phyloP scores from a whole-genome alignment of 2,113 vertebrate species.

The Galeopterus variegatus region DNA sequence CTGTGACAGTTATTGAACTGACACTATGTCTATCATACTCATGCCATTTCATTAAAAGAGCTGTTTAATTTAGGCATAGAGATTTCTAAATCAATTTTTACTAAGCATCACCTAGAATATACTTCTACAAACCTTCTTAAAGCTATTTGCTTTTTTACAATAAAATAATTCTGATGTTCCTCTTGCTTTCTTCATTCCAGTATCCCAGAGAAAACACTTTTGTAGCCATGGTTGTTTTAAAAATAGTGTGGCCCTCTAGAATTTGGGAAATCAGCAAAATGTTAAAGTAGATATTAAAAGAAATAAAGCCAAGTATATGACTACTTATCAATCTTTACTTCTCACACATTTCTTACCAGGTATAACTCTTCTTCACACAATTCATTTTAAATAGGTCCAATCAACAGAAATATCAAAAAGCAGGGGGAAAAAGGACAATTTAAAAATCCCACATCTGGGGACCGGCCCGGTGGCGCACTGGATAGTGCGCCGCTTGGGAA shows the following conservation, averaged over 20 bases:
- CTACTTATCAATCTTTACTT: not conserved
- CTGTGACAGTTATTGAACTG: not conserved
- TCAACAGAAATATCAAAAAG: not conserved
- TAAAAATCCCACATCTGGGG: not conserved
- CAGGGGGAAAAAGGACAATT: not conserved
- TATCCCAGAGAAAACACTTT: not conserved
- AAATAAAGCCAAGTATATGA: not conserved
- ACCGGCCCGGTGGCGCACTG: no score
- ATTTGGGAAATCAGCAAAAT: not conserved
- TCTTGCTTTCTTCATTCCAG: not conserved
- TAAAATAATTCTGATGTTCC: not conserved
- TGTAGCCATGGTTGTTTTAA: not conserved
- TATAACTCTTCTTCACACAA: not conserved
- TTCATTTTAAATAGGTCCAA: not conserved
- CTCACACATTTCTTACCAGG: not conserved
- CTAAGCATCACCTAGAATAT: not conserved
- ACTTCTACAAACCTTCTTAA: not conserved
- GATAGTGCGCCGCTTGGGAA: no score
- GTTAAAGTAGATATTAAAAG: not conserved
- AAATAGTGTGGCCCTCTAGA: not conserved
- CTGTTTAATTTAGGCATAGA: constrained; percentile 4
- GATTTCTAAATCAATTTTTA: constrained; percentile 42
- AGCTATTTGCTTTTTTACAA: not conserved
- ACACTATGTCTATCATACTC: not conserved
- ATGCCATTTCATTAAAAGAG: constrained; percentile 39